Evolutionary conservation across 2,888 invertebrate species (phyloP).

Genomic region (Galerucella pusilla): DNA sequence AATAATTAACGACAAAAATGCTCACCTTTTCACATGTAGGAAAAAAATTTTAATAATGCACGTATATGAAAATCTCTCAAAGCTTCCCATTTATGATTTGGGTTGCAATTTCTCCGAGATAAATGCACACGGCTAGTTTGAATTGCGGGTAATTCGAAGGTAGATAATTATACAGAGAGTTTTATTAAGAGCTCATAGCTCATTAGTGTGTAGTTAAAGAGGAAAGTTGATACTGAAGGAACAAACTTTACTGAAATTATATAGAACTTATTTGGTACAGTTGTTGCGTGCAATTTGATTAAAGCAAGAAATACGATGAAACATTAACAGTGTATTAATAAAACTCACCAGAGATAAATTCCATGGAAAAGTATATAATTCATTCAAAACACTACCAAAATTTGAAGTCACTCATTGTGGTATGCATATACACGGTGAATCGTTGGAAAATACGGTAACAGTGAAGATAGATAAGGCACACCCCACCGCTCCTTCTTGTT

Average conservation of each 20-base stretch:
- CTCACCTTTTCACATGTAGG: not conserved
- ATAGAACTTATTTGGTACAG: not conserved
- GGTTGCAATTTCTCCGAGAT: slow-evolving; percentile 10
- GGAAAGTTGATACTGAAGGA: not conserved
- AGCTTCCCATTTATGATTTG: slow-evolving; percentile 10
- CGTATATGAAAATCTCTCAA: slow-evolving; percentile 13
- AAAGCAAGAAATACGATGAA: not conserved
- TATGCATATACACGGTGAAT: too few relatives aligned
- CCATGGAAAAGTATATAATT: too few relatives aligned
- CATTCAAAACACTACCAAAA: too few relatives aligned
- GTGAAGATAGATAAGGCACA: too few relatives aligned
- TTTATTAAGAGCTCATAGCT: slow-evolving; percentile 13
- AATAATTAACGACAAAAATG: slow-evolving; percentile 7
- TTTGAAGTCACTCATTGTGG: too few relatives aligned
- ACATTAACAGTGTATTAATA: not conserved
- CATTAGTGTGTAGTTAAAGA: slow-evolving; percentile 10
- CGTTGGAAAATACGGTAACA: too few relatives aligned
- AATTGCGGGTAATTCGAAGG: slow-evolving; percentile 16
- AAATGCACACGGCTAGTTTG: slow-evolving; percentile 16
- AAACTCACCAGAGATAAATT: too few relatives aligned
- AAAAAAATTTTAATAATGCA: slow-evolving; percentile 9
- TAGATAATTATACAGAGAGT: slow-evolving; percentile 11
- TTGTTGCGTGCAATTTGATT: not conserved
- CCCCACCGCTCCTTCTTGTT: too few relatives aligned
- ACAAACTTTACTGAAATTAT: not conserved